These are phyloP conservation scores for Globia sparganii DNA, from an alignment of 2,888 invertebrate species.

Conservation along the genomic window DNA sequence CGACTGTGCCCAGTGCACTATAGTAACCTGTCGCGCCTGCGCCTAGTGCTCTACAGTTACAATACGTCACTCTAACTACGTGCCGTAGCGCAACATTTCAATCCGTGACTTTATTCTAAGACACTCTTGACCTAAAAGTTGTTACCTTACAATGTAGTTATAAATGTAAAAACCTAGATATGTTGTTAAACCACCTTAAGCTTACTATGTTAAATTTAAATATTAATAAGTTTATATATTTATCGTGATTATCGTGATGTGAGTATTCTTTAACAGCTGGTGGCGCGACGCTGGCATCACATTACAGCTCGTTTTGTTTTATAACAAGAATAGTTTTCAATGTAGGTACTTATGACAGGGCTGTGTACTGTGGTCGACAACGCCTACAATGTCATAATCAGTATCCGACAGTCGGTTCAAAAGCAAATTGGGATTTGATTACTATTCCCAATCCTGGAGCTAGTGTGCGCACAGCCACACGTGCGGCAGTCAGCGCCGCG, in stretches of 20 bases:
- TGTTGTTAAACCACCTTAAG: constrained; percentile 44
- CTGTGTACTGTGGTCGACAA: no score
- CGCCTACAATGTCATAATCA: background rate
- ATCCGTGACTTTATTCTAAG: background rate
- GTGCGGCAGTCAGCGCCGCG: background rate
- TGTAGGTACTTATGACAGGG: background rate
- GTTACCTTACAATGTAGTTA: constrained; percentile 72
- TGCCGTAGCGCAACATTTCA: background rate
- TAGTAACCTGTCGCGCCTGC: constrained; percentile 39
- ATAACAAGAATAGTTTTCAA: background rate
- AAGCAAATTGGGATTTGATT: background rate
- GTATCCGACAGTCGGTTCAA: background rate
- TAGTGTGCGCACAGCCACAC: no score
- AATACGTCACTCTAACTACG: background rate
- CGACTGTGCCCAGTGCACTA: no score
- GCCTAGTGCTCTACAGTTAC: no score
- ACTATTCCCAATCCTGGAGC: background rate
- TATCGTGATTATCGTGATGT: background rate
- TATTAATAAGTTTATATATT: background rate
- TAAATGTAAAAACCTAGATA: constrained; percentile 72
- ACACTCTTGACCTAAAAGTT: constrained; percentile 49
- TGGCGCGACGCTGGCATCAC: constrained; percentile 2
- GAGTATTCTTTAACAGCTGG: background rate
- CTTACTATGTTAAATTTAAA: constrained; percentile 4
- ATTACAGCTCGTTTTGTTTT: background rate